These are phyloP conservation scores for Hemibagrus wyckioides DNA, from an alignment of 2,113 vertebrate genomes.

Conservation along the genomic window DNA sequence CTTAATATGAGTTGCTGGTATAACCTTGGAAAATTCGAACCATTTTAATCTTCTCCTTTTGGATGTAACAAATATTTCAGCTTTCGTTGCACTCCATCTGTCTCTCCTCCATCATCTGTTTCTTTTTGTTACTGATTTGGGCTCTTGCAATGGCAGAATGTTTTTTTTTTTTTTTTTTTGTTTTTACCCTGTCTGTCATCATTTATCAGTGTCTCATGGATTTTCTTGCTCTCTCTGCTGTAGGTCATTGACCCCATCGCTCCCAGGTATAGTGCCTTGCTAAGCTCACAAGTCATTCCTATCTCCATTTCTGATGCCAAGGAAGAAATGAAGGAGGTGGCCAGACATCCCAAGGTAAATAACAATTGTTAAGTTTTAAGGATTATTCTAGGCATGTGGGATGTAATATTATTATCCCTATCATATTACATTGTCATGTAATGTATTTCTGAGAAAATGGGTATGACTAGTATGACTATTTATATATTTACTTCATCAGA, in stretches of 20 bases:
- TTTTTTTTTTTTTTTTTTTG: neutral
- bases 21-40: neutral
- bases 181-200: neutral
- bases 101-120: constrained; percentile 16
- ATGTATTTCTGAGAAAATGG: neutral
- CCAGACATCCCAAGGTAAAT: constrained; percentile 94
- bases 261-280: constrained; percentile 87
- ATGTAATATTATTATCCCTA: neutral
- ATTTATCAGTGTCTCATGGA: neutral
- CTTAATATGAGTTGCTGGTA: neutral
- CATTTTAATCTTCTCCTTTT: constrained; percentile 3
- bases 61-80: constrained; percentile 4
- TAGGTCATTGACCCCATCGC: constrained; percentile 97
- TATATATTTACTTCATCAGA: too few relatives aligned
- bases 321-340: constrained; percentile 89
- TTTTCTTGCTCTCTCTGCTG: constrained; percentile 13
- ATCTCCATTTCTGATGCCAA: constrained; percentile 82
- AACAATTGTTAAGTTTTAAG: neutral
- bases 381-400: neutral
- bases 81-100: constrained; percentile 33
- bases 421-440: neutral
- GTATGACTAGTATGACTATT: neutral
- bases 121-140: neutral
- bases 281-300: constrained; percentile 82
- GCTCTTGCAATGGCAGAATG: neutral